Evolutionary conservation across 2,113 vertebrate species (phyloP).

Genomic region (Onychostoma macrolepis): DNA sequence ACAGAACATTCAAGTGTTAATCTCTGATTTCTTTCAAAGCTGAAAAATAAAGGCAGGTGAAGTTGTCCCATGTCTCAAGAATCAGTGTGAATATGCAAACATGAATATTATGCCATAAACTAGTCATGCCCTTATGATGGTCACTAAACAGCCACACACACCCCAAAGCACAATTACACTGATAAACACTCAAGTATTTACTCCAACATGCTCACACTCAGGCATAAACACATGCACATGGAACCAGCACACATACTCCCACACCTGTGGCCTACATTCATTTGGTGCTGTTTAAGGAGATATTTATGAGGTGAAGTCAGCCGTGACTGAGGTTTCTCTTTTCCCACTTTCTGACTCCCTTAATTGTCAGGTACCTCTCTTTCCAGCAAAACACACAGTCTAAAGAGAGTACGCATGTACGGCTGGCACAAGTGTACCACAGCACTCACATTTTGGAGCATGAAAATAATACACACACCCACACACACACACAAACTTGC

Average conservation of each 20-base stretch:
- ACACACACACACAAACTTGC: constrained; percentile 9
- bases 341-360: constrained; percentile 47
- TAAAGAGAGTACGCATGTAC: constrained; percentile 42
- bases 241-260: constrained; percentile 37
- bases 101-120: not conserved
- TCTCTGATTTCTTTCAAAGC: not conserved
- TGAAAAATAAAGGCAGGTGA: not conserved
- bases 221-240: constrained; percentile 24
- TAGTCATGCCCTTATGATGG: not conserved
- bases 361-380: constrained; percentile 55
- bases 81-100: not conserved
- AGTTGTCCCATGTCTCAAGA: not conserved
- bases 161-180: not conserved
- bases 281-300: constrained; percentile 55
- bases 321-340: constrained; percentile 59
- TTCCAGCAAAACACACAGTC: constrained; percentile 46
- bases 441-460: constrained; percentile 9
- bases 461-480: not conserved
- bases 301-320: constrained; percentile 61
- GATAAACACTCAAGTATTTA: not conserved
- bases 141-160: not conserved
- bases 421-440: not conserved
- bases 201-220: constrained; percentile 1
- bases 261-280: constrained; percentile 55
- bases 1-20: not conserved